phyloP scores from a whole-genome alignment of 2,888 invertebrate genomes.

The Acrocera orbiculus region DNA sequence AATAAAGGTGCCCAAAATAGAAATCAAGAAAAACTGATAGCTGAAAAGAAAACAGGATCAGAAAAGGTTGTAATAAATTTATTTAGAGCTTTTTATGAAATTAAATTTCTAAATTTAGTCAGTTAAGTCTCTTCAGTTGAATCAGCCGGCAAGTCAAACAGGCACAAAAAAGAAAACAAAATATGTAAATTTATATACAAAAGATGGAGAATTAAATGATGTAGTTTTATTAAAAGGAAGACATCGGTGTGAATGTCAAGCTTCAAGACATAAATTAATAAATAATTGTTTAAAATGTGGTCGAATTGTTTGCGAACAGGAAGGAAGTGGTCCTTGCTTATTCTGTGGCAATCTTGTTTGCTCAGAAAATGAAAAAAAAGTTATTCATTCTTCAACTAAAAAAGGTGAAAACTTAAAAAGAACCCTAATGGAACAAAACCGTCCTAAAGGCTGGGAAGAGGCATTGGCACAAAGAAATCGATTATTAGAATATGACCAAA shows the following conservation, averaged over 20 bases:
- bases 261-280: conserved; percentile 70
- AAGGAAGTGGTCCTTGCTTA: conserved; percentile 92
- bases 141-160: background rate
- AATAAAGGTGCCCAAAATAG: too few relatives aligned
- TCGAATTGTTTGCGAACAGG: conserved; percentile 84
- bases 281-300: conserved; percentile 92
- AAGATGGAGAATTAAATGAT: conserved; percentile 46
- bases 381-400: conserved; percentile 47
- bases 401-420: conserved; percentile 49
- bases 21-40: conserved; percentile 1
- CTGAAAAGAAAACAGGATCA: conserved; percentile 17
- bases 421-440: conserved; percentile 40
- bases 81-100: background rate
- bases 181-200: conserved; percentile 55
- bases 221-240: conserved; percentile 52
- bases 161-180: conserved; percentile 46
- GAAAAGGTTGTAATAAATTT: conserved; percentile 1
- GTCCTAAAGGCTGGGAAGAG: conserved; percentile 44
- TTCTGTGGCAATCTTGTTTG: conserved; percentile 80
- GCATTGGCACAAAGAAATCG: conserved; percentile 64
- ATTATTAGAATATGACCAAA: conserved; percentile 67
- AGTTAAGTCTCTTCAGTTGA: too few relatives aligned
- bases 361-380: conserved; percentile 49
- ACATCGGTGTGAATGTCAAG: conserved; percentile 82
- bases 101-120: background rate